A percentile compares a stretch with the other conserved stretches of the same genome.
Evolutionary conservation across 2,797 vertebrate genomes (phyloP).

Genomic region (Gymnothorax reevesii): DNA sequence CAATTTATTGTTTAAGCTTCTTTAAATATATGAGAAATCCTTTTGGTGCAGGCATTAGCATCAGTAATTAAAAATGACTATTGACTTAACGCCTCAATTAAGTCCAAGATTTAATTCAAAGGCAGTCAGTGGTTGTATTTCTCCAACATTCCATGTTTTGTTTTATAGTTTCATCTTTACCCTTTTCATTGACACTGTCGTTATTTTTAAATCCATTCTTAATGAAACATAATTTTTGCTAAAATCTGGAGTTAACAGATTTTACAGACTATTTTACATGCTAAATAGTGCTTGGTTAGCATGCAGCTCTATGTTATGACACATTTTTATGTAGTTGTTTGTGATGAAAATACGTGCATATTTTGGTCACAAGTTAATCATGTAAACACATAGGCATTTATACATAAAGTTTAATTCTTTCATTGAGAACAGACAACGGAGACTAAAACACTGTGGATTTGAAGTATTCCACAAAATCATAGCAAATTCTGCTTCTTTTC

Average conservation of each 20-base stretch:
- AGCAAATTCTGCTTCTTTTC: background rate
- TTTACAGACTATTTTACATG: too few species aligned
- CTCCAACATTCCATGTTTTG: background rate
- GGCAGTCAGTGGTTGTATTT: background rate
- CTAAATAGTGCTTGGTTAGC: background rate
- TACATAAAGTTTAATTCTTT: too few species aligned
- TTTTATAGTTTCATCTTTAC: background rate
- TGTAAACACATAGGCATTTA: too few species aligned
- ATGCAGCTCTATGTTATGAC: background rate
- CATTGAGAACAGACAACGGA: too few species aligned
- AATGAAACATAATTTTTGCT: background rate
- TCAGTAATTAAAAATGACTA: background rate
- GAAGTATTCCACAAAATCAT: background rate
- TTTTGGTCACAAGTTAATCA: too few species aligned
- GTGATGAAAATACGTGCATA: background rate
- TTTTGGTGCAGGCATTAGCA: background rate
- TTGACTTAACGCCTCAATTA: background rate
- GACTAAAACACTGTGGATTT: background rate
- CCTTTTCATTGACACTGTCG: background rate
- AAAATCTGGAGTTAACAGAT: background rate
- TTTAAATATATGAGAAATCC: background rate
- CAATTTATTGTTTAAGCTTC: background rate
- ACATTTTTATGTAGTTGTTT: background rate
- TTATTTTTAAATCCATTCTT: background rate
- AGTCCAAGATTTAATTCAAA: background rate